These are phyloP conservation scores for Scaptodrosophila latifasciaeformis DNA, from an alignment of 2,888 invertebrate genomes.

Conservation along the genomic window DNA sequence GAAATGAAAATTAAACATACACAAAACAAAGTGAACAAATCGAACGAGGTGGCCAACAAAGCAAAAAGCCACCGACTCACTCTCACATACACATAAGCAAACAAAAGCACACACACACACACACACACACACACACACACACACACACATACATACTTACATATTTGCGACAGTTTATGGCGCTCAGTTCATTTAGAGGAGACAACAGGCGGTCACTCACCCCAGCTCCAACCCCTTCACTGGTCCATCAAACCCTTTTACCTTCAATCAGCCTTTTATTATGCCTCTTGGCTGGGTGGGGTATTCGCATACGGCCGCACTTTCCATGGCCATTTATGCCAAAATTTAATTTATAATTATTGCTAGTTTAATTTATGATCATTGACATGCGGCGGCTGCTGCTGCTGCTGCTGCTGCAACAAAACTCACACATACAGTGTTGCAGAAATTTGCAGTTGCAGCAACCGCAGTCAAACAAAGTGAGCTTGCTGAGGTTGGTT, in stretches of 20 bases:
- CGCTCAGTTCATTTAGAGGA: conserved; percentile 43
- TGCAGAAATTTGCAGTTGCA: background rate
- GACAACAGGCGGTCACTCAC: background rate
- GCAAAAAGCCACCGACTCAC: conserved; percentile 42
- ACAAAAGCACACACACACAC: conserved; percentile 8
- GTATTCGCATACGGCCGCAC: background rate
- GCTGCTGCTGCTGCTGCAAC: too few relatives aligned
- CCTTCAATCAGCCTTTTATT: background rate
- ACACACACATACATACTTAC: background rate
- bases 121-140: conserved; percentile 8
- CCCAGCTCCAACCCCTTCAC: too few relatives aligned
- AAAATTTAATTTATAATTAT: conserved; percentile 70
- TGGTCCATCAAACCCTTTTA: background rate
- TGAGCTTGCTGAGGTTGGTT: background rate
- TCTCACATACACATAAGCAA: conserved; percentile 19
- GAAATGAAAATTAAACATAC: too few relatives aligned
- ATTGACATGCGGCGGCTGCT: conserved; percentile 62
- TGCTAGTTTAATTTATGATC: conserved; percentile 68
- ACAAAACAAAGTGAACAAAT: conserved; percentile 46
- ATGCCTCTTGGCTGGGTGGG: conserved; percentile 5
- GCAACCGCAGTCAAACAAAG: conserved; percentile 6
- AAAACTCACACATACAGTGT: conserved; percentile 12
- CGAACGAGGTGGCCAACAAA: conserved; percentile 24
- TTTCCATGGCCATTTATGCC: conserved; percentile 54
- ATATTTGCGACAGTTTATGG: conserved; percentile 19